Evolutionary conservation across 2,113 vertebrate species (phyloP).

Genomic region (Aphelocoma coerulescens): DNA sequence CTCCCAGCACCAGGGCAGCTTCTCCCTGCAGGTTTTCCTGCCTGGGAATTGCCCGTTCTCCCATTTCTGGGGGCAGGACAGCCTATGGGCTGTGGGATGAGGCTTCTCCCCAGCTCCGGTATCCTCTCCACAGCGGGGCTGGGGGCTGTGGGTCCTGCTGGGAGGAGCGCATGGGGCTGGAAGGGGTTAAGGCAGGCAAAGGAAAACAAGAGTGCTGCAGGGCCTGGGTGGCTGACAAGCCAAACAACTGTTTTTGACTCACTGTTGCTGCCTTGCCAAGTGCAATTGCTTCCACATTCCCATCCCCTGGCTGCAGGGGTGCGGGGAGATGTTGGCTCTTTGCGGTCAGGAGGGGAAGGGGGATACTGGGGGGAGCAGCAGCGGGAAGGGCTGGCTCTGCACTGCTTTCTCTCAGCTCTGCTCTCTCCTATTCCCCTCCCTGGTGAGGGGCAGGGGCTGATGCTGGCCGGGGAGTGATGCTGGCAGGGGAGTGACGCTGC

Average conservation of each 20-base stretch:
- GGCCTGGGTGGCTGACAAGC: constrained; percentile 60
- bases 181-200: constrained; percentile 35
- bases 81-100: rapidly evolving
- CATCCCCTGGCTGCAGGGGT: constrained; percentile 48
- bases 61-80: neutral
- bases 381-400: neutral
- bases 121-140: rapidly evolving
- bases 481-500: neutral
- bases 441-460: neutral
- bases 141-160: neutral
- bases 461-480: neutral
- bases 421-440: neutral
- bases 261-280: constrained; percentile 60
- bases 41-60: rapidly evolving
- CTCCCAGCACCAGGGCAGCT: neutral
- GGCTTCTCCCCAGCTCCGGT: too few relatives aligned
- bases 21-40: neutral
- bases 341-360: constrained; percentile 30
- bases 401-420: neutral
- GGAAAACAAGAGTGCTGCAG: constrained; percentile 57
- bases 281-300: constrained; percentile 63
- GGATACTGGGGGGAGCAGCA: constrained; percentile 8
- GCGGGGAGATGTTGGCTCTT: constrained; percentile 15
- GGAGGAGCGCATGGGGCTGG: neutral
- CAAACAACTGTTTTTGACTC: constrained; percentile 70